Evolutionary conservation across 2,888 invertebrate species (phyloP), one percentile per base, ranked within the genome.

Genomic region (Leptura quadrifasciata): DNA sequence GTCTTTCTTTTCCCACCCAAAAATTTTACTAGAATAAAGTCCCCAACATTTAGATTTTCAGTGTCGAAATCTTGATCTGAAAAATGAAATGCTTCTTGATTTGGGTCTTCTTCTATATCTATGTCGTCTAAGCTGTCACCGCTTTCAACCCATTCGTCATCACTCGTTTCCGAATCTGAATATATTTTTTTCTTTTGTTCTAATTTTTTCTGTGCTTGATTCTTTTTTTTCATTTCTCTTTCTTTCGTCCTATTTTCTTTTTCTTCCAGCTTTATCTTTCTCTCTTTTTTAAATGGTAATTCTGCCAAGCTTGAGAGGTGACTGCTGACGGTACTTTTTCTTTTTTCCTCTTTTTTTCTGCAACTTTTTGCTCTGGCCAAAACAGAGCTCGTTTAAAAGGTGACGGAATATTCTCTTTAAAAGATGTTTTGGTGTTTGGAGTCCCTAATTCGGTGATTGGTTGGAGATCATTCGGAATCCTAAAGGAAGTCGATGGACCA

Each of bases 241-340:
- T 9, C 57, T 58, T 58, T n/a, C 6, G 57, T 21, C 20, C 3
- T 58, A 2, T n/a, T 20, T 58, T 21, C 8, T 20, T 58, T 58
- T 10, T 58, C 21, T 58, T 58, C 21, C 21, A 20, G 24, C 9
- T 58, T 58, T 58, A 1, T 18, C 57, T 58, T 58, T n/a, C 21
- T 58, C 10, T 58, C 57, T 58, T 58, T 10, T 58, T 58, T 58
- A 20, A 20, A 58, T 58, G 57, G 9, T 58, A 58, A 10, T 58
- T 3, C 9, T 58, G 57, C 57, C 57, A 21, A 15, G 4, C 15
- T 21, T 58, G 3, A 9, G 24, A 58, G 10, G 57, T 58, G 9
- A 58, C 20, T 8, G 12, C 24, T 9, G 24, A 58, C 20, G 57
- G 57, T 21, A 21, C 20, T 58, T 58, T 58, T 9, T 58, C 57